A percentile compares a stretch with the other conserved stretches of the same genome.
These are phyloP conservation scores for Darevskia mixta DNA, from an alignment of 2,797 vertebrate genomes.

Conservation along the genomic window DNA sequence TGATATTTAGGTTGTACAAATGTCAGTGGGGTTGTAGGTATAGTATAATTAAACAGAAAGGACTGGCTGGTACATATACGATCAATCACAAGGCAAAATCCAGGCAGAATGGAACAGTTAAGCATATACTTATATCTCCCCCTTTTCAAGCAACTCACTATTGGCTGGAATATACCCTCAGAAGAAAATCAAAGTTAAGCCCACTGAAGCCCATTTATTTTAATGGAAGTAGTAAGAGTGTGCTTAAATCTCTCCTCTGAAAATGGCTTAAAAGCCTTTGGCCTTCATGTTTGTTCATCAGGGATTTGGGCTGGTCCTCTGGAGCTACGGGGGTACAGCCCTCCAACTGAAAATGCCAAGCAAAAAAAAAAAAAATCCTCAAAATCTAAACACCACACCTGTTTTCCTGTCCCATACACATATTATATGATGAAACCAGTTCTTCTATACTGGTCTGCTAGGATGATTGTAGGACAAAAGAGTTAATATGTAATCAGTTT, in stretches of 20 bases:
- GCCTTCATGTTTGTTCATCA: neutral
- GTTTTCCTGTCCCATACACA: neutral
- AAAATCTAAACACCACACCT: no score
- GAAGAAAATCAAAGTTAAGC: no score
- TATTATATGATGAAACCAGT: neutral
- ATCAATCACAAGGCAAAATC: neutral
- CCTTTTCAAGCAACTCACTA: neutral
- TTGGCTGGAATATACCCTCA: neutral
- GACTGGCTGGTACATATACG: neutral
- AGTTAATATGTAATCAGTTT: neutral
- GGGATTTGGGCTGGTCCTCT: neutral
- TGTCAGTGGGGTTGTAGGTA: neutral
- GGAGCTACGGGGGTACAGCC: no score
- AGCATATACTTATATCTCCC: neutral
- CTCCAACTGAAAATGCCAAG: no score
- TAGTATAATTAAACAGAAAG: neutral
- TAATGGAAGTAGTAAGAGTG: neutral
- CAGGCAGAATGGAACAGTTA: neutral
- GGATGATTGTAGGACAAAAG: neutral
- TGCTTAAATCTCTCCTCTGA: neutral
- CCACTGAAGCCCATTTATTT: neutral
- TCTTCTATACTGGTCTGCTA: neutral
- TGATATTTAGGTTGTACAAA: neutral
- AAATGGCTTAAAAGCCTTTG: neutral
- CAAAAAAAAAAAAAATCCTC: no score